Base-by-base conservation (phyloP, 2,888 invertebrate genomes). In the Leptothorax acervorum region DNA sequence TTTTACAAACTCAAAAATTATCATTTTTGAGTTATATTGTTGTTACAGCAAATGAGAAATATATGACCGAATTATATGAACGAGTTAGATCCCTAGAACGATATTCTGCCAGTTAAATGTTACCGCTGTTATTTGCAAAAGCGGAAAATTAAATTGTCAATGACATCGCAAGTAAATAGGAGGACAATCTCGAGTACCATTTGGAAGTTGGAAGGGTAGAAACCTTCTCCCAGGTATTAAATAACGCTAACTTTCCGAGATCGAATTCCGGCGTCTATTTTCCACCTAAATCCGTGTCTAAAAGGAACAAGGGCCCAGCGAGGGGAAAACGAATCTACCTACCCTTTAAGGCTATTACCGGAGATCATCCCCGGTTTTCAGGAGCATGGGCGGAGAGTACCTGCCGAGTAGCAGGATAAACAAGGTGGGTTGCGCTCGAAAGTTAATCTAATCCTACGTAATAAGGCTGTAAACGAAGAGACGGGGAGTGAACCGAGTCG, bases 391-490 rank as follows among this genome's bases (percentile, higher is more conserved):
- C 74, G 45, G 62, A 86, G 86, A 87, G 84, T 87, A 86, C 84
- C 73, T 83, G 73, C 74, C 75, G 79, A 85, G 86, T 76, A 79
- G 60, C 62, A 76, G 85, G 86, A 92, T 92, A 92, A 93, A 92
- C 93, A 93, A 90, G 90, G 83, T 78, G 78, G 79, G 85, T 84
- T 86, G 86, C 87, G 89, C 92, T 91, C 86, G 87, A 91, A 91
- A 92, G 92, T 92, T 93, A 93, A 93, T 93, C 92, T 90, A 92
- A 93, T 92, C 91, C 87, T 86, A 84, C 83, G 90, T 92, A 93
- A 93, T 93, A 92, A 93, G 92, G 92, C 86, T 87, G 90, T 60
- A 90, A 91, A 85, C 85, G 89, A 88, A 88, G 87, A 83, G 87
- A 86, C 79, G 75, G 28, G 66, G 73, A 74, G 28, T 66, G 66